Percentiles rank a stretch among this genome's conserved stretches.
phyloP scores from a whole-genome alignment of 1,140 invertebrate species.

The Stratiolaelaps scimitus region DNA sequence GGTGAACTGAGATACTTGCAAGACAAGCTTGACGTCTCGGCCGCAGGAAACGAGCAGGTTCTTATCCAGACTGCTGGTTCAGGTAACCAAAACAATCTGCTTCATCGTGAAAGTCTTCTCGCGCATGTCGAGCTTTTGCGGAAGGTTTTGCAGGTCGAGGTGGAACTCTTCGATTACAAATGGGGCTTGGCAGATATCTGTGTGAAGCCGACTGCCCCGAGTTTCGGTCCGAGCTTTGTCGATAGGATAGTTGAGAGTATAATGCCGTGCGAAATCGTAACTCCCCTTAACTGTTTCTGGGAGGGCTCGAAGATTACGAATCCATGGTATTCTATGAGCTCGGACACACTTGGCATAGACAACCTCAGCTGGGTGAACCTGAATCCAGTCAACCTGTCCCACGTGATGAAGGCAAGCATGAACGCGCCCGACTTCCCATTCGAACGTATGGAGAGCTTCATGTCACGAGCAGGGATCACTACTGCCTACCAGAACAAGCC shows the following conservation, averaged over 20 bases:
- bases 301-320: slow-evolving; percentile 91
- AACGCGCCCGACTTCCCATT: slow-evolving; percentile 50
- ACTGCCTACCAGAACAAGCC: slow-evolving; percentile 94
- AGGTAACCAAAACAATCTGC: slow-evolving; percentile 55
- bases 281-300: slow-evolving; percentile 98
- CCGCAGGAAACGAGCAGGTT: slow-evolving; percentile 68
- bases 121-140: slow-evolving; percentile 63
- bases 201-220: slow-evolving; percentile 71
- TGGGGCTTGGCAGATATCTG: slow-evolving; percentile 64
- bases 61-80: slow-evolving; percentile 70
- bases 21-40: slow-evolving; percentile 54
- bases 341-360: not conserved
- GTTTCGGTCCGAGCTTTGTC: slow-evolving; percentile 67
- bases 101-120: slow-evolving; percentile 63
- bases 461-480: slow-evolving; percentile 57
- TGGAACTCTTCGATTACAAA: slow-evolving; percentile 73
- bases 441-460: slow-evolving; percentile 68
- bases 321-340: slow-evolving; percentile 54
- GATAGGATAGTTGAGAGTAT: slow-evolving; percentile 82
- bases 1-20: slow-evolving; percentile 70
- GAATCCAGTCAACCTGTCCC: slow-evolving; percentile 65
- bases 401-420: slow-evolving; percentile 54
- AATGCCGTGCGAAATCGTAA: slow-evolving; percentile 90
- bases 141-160: slow-evolving; percentile 65
- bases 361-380: slow-evolving; percentile 71